A percentile compares a stretch with the other conserved stretches of the same genome.
Conservation (phyloP, 2,888 invertebrate species). For the Nasonia oneida region DNA sequence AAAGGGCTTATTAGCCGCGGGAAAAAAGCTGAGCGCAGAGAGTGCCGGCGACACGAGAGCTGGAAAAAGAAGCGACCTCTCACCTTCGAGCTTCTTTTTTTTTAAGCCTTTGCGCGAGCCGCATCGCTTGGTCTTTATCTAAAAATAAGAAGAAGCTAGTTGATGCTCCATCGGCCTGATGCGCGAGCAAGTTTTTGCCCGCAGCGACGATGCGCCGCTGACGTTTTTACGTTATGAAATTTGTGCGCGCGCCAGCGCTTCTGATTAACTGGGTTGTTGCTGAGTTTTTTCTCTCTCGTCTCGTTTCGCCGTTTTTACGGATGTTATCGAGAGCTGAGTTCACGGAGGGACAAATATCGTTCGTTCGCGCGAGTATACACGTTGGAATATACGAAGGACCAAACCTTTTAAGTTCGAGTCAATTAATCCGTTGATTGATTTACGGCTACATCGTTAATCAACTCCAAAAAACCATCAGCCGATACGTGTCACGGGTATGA, state of each 20-base stretch:
- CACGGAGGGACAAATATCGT: too few relatives aligned
- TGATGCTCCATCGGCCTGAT: background rate
- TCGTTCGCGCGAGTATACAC: too few relatives aligned
- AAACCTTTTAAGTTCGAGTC: too few relatives aligned
- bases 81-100: constrained; percentile 11
- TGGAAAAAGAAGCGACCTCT: constrained; percentile 25
- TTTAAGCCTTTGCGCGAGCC: constrained; percentile 8
- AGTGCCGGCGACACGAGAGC: background rate
- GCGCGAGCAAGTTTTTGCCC: too few relatives aligned
- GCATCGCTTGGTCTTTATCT: constrained; percentile 3
- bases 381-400: too few relatives aligned
- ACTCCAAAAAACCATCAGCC: background rate
- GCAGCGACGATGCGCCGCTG: background rate
- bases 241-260: background rate
- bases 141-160: constrained; percentile 17
- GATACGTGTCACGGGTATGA: background rate
- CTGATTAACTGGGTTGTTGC: background rate
- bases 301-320: too few relatives aligned
- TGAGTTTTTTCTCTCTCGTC: background rate
- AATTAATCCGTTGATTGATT: too few relatives aligned
- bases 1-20: constrained; percentile 10
- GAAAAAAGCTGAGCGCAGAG: background rate
- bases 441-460: background rate
- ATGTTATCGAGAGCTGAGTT: too few relatives aligned
- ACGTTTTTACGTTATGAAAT: background rate